Evolutionary conservation across 2,888 invertebrate genomes (phyloP).

Genomic region (Drepana falcataria): DNA sequence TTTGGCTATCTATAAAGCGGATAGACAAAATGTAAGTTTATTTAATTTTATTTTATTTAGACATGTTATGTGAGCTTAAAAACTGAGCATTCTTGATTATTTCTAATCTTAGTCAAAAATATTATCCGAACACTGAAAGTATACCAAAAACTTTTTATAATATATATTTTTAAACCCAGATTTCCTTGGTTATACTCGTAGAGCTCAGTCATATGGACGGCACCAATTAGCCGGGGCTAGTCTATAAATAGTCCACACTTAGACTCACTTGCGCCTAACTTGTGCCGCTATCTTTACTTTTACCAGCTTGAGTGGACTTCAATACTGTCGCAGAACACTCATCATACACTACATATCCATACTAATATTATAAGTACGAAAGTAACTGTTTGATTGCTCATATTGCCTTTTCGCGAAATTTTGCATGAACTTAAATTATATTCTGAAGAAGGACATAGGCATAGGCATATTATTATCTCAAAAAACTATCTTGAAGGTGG

Average conservation of each 20-base stretch:
- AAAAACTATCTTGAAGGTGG: too few relatives aligned
- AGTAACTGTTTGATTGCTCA: too few relatives aligned
- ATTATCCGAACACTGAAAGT: too few relatives aligned
- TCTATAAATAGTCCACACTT: constrained; percentile 67
- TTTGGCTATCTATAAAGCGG: constrained; percentile 52
- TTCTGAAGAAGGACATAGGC: too few relatives aligned
- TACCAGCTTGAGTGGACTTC: background rate
- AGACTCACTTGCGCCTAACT: constrained; percentile 51
- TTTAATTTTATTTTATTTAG: constrained; percentile 6
- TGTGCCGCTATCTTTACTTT: constrained; percentile 30
- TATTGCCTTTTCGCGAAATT: too few relatives aligned
- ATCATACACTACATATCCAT: background rate
- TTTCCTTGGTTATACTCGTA: constrained; percentile 28
- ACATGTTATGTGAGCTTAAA: too few relatives aligned
- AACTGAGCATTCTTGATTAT: too few relatives aligned
- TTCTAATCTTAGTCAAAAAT: too few relatives aligned
- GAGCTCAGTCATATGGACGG: constrained; percentile 51
- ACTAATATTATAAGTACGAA: too few relatives aligned
- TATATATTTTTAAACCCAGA: background rate
- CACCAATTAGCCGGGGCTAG: constrained; percentile 56
- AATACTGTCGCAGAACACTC: background rate
- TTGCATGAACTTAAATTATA: too few relatives aligned
- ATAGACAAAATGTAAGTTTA: constrained; percentile 61
- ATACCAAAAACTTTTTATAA: too few relatives aligned
- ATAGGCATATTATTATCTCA: too few relatives aligned